A percentile compares a stretch with the other conserved stretches of the same genome.
Conservation (phyloP, 2,797 vertebrate genomes). For the Pelochelys cantorii region DNA sequence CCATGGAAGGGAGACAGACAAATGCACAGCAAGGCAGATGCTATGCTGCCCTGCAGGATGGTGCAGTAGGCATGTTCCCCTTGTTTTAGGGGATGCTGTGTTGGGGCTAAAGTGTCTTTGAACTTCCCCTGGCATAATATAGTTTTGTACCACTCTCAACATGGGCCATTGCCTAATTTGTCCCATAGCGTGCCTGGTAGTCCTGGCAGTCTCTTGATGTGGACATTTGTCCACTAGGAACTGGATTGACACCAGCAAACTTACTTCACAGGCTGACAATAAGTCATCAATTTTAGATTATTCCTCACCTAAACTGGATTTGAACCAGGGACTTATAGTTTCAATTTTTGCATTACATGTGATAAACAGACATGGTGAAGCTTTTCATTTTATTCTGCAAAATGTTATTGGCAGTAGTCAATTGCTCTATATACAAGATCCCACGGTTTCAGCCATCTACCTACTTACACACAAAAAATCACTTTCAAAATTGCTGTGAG, state of each 20-base stretch:
- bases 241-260: neutral
- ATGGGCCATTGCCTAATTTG: neutral
- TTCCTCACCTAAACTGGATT: neutral
- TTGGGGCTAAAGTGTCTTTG: neutral
- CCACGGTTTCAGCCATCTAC: neutral
- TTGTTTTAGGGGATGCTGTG: neutral
- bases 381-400: rapidly evolving
- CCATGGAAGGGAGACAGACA: neutral
- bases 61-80: neutral
- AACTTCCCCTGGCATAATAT: neutral
- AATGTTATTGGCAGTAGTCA: neutral
- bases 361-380: neutral
- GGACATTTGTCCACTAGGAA: neutral
- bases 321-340: neutral
- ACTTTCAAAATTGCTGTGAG: neutral
- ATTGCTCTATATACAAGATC: neutral
- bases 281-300: neutral
- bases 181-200: neutral
- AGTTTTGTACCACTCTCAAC: neutral
- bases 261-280: neutral
- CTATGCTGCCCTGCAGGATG: neutral
- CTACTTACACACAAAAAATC: neutral
- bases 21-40: neutral
- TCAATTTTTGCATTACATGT: neutral
- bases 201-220: neutral